phyloP scores from a whole-genome alignment of 2,888 invertebrate genomes.

The Anoplius nigerrimus region DNA sequence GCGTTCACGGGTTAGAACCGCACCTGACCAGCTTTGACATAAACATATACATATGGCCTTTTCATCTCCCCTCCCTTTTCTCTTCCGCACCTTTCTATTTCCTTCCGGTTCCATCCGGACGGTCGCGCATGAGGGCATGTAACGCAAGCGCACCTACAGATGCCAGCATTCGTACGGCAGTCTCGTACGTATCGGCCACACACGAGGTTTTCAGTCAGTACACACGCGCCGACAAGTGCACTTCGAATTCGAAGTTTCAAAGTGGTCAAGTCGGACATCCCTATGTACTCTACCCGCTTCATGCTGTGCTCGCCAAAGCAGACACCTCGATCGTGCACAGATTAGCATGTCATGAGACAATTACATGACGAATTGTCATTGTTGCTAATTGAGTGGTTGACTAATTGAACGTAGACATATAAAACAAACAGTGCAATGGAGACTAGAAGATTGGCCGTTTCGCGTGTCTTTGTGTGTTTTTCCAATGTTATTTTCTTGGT shows the following conservation, averaged over 20 bases:
- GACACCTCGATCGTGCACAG: too few relatives aligned
- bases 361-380: neutral
- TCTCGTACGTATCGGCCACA: constrained; percentile 35
- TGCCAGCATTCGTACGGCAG: constrained; percentile 43
- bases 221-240: constrained; percentile 43
- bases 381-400: neutral
- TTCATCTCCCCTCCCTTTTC: constrained; percentile 52
- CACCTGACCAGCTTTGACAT: constrained; percentile 29
- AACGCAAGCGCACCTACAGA: constrained; percentile 53
- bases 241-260: constrained; percentile 25
- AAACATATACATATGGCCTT: constrained; percentile 39
- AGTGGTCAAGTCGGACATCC: neutral
- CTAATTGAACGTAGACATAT: neutral
- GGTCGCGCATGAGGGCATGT: constrained; percentile 69
- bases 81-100: constrained; percentile 66
- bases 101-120: constrained; percentile 72
- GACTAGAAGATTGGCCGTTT: constrained; percentile 54
- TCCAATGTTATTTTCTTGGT: constrained; percentile 72
- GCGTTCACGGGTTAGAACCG: constrained; percentile 23
- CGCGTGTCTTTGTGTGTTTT: constrained; percentile 69
- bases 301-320: too few relatives aligned
- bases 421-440: constrained; percentile 48
- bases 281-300: neutral
- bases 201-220: constrained; percentile 50
- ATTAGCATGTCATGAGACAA: neutral